Evolutionary conservation across 2,797 vertebrate species (phyloP).

Genomic region (Salmo trutta): DNA sequence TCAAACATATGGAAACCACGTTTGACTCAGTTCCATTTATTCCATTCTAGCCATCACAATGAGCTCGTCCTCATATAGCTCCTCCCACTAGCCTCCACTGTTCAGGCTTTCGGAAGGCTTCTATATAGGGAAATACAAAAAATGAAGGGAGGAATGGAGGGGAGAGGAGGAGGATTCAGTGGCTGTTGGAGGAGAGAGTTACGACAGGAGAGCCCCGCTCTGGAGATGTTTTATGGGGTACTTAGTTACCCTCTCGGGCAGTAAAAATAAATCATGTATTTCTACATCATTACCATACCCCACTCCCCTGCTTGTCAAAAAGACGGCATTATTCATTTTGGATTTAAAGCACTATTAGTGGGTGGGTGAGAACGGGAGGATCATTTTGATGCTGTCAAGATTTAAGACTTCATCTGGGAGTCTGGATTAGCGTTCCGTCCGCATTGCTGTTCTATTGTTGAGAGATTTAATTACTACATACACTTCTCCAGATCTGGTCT

Average conservation of each 20-base stretch:
- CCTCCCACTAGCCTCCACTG: slow-evolving; percentile 27
- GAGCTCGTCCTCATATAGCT: too few species aligned
- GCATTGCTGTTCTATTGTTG: too few species aligned
- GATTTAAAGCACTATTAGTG: slow-evolving; percentile 47
- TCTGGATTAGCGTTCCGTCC: not conserved
- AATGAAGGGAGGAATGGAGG: not conserved
- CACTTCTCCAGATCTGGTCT: not conserved
- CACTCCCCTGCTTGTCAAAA: slow-evolving; percentile 31
- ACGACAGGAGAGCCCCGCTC: slow-evolving; percentile 43
- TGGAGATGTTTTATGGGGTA: slow-evolving; percentile 57
- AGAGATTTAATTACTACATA: not conserved
- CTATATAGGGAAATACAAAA: not conserved
- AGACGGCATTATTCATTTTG: slow-evolving; percentile 49
- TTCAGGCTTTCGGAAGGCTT: slow-evolving; percentile 32
- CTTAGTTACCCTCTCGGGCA: slow-evolving; percentile 45
- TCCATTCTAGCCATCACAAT: too few species aligned
- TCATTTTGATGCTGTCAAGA: slow-evolving; percentile 37
- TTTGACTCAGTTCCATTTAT: too few species aligned
- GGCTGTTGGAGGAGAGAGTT: slow-evolving; percentile 49
- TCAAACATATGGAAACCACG: too few species aligned
- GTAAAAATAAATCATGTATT: slow-evolving; percentile 56
- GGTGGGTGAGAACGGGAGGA: not conserved
- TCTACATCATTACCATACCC: slow-evolving; percentile 28
- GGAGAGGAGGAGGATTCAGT: slow-evolving; percentile 40
- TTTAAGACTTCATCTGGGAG: not conserved